Conservation (phyloP, 2,888 invertebrate species). For the Cheilosia soror region DNA sequence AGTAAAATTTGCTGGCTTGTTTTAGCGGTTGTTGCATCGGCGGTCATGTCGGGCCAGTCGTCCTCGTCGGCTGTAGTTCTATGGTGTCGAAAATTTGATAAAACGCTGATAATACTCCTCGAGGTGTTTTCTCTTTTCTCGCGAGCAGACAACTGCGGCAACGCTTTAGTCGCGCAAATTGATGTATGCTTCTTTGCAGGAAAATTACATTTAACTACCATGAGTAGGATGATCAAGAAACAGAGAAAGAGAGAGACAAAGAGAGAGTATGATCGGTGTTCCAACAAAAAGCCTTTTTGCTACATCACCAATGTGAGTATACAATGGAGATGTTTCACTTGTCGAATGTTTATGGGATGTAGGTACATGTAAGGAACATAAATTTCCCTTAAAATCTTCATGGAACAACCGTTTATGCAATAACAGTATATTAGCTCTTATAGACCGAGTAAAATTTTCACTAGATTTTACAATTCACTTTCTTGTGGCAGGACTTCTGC, state of each 20-base stretch:
- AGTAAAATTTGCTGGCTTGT: conserved; percentile 64
- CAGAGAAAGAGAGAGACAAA: neutral
- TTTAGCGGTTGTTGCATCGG: conserved; percentile 26
- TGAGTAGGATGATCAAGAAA: conserved; percentile 3
- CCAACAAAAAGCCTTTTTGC: too few relatives aligned
- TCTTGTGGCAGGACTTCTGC: too few relatives aligned
- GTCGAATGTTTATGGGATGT: neutral
- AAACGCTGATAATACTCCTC: conserved; percentile 74
- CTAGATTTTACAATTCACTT: too few relatives aligned
- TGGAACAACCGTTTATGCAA: too few relatives aligned
- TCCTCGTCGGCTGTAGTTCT: conserved; percentile 52
- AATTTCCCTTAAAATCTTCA: too few relatives aligned
- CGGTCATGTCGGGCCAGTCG: neutral
- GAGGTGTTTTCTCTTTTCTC: conserved; percentile 62
- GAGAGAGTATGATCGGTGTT: neutral
- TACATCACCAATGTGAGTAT: too few relatives aligned
- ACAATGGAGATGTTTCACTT: neutral
- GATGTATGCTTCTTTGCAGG: conserved; percentile 51
- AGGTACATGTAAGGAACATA: too few relatives aligned
- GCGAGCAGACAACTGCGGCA: conserved; percentile 36
- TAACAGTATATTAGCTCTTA: too few relatives aligned
- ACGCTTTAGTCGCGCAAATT: conserved; percentile 51
- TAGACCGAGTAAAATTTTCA: too few relatives aligned
- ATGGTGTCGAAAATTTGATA: conserved; percentile 76
- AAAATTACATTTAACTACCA: conserved; percentile 69